Base-by-base conservation (phyloP, 2,797 vertebrate species). In the Meda fulgida region DNA sequence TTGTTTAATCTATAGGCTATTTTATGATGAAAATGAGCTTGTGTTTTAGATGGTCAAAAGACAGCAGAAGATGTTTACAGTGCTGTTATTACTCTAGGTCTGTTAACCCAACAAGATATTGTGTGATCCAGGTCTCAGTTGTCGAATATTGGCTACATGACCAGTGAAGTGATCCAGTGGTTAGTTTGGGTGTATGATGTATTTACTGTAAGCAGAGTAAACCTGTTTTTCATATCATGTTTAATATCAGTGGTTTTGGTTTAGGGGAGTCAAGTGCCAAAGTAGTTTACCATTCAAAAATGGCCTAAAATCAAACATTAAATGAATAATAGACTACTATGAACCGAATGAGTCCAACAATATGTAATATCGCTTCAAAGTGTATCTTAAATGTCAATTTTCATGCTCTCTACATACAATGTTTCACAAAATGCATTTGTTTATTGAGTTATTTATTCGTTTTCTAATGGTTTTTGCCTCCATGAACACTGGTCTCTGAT, bases 211-310 rank as follows among this genome's bases (percentile, higher is more conserved):
- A 34, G 7, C 40, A 46, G 40, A 1, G 2, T 11, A 66, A 65
- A 34, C 38, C 40, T 34, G 40, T 66, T 79, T 34, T n/a, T 34
- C n/a, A 23, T 31, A 31, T 31, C 46, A 31, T 73, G 71, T 11
- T 31, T 73, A 46, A 13, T 46, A 48, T 48, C 46, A 48, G 14
- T 48, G 11, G 11, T 14, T 55, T n/a, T 58, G 48, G 31, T 58
- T 77, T 14, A 55, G 48, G 3, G 1, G 7, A 1, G 9, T 3
- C 5, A 7, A 51, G 51, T 36, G 73, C 21, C 11, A 23, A 21
- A 75, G 73, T 76, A 75, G 73, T 76, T 36, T 75, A 13, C 43
- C 38, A 43, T 73, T 18, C 16, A 72, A 34, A 69, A 10, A 46
- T 72, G 23, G 4, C n/a, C 70, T 72, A 2, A 19, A 3, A 29